phyloP scores from a whole-genome alignment of 2,113 vertebrate species.

The Pangasianodon gigas region DNA sequence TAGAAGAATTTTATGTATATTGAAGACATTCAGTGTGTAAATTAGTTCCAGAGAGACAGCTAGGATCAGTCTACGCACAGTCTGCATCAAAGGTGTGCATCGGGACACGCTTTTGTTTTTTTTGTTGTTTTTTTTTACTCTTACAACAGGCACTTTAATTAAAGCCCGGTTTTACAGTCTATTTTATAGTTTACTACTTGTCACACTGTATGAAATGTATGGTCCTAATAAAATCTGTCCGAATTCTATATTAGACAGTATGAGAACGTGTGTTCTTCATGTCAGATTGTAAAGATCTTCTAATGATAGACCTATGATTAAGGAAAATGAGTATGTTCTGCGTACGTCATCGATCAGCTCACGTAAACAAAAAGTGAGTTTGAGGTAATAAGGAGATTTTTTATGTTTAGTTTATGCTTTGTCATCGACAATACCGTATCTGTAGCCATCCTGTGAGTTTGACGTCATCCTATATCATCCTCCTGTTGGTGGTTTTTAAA shows the following conservation, averaged over 20 bases:
- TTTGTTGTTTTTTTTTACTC: not conserved
- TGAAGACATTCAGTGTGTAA: not conserved
- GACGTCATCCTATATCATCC: not conserved
- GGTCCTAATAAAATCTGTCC: not conserved
- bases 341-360: not conserved
- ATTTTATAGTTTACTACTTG: not conserved
- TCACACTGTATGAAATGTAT: too few relatives aligned
- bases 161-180: not conserved
- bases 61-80: not conserved
- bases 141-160: not conserved
- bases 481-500: not conserved
- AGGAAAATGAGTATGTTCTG: not conserved
- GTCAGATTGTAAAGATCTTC: not conserved
- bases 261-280: not conserved
- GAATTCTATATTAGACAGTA: not conserved
- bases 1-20: too few relatives aligned
- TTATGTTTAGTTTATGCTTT: not conserved
- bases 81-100: not conserved
- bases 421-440: not conserved
- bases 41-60: not conserved
- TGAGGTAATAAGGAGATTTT: not conserved
- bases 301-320: not conserved
- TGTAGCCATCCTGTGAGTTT: not conserved
- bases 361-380: too few relatives aligned
- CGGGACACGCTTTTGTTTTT: not conserved